Evolutionary conservation across 2,888 invertebrate genomes (phyloP).

Genomic region (Agrotis segetum): DNA sequence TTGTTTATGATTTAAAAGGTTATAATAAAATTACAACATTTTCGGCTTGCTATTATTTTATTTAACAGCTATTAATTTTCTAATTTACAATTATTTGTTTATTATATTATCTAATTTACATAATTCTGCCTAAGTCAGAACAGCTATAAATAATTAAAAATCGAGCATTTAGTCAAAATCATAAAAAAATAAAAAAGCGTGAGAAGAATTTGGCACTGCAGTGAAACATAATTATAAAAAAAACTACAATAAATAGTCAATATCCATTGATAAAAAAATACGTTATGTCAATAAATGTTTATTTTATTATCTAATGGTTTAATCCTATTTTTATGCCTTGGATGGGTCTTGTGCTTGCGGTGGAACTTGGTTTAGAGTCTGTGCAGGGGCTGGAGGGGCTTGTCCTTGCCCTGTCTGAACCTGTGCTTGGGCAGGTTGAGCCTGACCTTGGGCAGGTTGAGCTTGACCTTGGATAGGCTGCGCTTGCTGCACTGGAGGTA

Average conservation of each 20-base stretch:
- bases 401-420: slow-evolving; percentile 47
- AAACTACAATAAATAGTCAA: slow-evolving; percentile 45
- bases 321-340: slow-evolving; percentile 41
- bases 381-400: slow-evolving; percentile 20
- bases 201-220: slow-evolving; percentile 70
- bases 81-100: slow-evolving; percentile 36
- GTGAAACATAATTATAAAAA: slow-evolving; percentile 51
- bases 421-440: slow-evolving; percentile 26
- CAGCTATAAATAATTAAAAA: slow-evolving; percentile 49
- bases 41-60: slow-evolving; percentile 37
- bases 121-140: slow-evolving; percentile 44
- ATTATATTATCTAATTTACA: slow-evolving; percentile 51
- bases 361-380: slow-evolving; percentile 47
- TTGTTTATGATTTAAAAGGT: neutral
- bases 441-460: slow-evolving; percentile 40
- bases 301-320: slow-evolving; percentile 43
- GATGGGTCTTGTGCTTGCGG: slow-evolving; percentile 49
- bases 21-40: neutral
- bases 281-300: slow-evolving; percentile 16
- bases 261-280: slow-evolving; percentile 32
- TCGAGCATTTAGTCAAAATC: slow-evolving; percentile 53
- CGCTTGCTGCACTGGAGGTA: slow-evolving; percentile 43
- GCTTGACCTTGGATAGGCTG: slow-evolving; percentile 56
- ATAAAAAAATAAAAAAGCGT: slow-evolving; percentile 57
- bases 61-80: slow-evolving; percentile 46